Evolutionary conservation across 2,888 invertebrate genomes (phyloP).

Genomic region (Xylota sylvarum): DNA sequence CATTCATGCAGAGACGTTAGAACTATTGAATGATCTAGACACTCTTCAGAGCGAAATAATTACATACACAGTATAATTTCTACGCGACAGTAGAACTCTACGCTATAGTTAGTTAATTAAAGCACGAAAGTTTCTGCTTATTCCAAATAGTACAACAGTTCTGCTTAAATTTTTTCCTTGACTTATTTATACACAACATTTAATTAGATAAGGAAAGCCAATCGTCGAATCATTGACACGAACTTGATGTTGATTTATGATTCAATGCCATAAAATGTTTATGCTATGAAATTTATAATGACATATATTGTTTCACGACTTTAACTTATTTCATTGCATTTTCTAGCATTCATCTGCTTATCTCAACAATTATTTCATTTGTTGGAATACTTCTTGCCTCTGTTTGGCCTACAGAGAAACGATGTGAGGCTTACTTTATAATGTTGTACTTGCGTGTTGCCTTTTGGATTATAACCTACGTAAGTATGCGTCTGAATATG

Average conservation of each 20-base stretch:
- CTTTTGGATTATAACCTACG: slow-evolving; percentile 87
- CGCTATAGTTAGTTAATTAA: too few relatives aligned
- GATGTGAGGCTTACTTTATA: slow-evolving; percentile 87
- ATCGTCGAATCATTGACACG: background rate
- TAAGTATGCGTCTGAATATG: slow-evolving; percentile 81
- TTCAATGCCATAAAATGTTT: background rate
- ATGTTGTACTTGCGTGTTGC: slow-evolving; percentile 87
- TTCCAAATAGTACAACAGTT: too few relatives aligned
- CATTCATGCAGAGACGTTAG: too few relatives aligned
- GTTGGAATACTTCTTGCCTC: slow-evolving; percentile 82
- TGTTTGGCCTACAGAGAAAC: slow-evolving; percentile 82
- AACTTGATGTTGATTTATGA: background rate
- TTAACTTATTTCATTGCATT: background rate
- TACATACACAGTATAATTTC: too few relatives aligned
- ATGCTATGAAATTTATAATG: background rate
- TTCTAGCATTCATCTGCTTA: slow-evolving; percentile 82
- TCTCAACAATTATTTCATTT: slow-evolving; percentile 83
- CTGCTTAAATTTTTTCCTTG: too few relatives aligned
- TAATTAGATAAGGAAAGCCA: too few relatives aligned
- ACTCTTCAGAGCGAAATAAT: too few relatives aligned
- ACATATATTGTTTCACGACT: slow-evolving; percentile 3
- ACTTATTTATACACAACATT: too few relatives aligned
- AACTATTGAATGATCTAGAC: too few relatives aligned
- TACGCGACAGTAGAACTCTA: too few relatives aligned
- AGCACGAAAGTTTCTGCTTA: too few relatives aligned